Evolutionary conservation across 2,888 invertebrate species (phyloP), one percentile per base, ranked within the genome.

Genomic region (Hedya salicella): DNA sequence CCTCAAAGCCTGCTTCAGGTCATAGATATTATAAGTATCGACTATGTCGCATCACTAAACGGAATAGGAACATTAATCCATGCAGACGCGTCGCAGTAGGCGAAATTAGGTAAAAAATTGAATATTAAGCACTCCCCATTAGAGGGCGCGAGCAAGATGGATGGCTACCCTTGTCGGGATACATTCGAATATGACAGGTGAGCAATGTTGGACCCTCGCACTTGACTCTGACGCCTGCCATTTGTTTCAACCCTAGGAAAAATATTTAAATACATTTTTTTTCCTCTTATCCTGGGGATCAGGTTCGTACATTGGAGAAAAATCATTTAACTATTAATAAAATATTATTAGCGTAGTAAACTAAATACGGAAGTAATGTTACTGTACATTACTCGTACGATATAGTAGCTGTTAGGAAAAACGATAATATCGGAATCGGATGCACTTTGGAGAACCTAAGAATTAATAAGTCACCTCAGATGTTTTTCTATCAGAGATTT

Each of bases 31-130:
- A 17, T 5, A 42, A 56, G 11, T 4, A 54, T 66, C 42, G 61
- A 66, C 16, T n/a, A 42, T 19, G 17, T 52, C 40, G 3, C 61
- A 61, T 25, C 66, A 48, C 61, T 66, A 49, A 8, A 13, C 42
- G 48, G 48, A 61, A 66, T 59, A 61, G 53, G 49, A 61, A 62
- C 70, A 71, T 71, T 70, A 70, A 71, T 71, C 69, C 62, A 44
- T 60, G 70, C 67, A 69, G 68, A 62, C 62, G 69, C 65, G 70
- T 67, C 72, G 71, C 71, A 73, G 73, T 71, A 69, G 72, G 78
- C 74, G 78, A 80, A 85, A 85, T 86, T 86, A 84, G 79, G 81
- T 75, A 81, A 84, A 82, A 84, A 83, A 82, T 79, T 79, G 80
- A 80, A 82, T 81, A 82, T 82, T 82, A 83, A 82, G 78, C 77